These are phyloP conservation scores for Drosophila equinoxialis DNA, from an alignment of 1,140 invertebrate genomes.

Conservation along the genomic window DNA sequence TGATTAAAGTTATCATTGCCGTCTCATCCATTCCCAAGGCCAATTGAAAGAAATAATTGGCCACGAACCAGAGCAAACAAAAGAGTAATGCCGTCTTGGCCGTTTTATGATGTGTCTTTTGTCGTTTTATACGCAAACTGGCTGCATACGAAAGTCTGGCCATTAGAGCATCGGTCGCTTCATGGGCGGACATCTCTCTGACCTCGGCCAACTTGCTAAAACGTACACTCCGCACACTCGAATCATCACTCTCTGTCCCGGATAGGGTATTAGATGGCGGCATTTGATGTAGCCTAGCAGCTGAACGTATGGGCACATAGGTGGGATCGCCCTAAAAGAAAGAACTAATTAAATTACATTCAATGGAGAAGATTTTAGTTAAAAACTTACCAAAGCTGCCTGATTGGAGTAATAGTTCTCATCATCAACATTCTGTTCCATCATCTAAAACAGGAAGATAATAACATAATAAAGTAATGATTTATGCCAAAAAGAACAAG, in stretches of 20 bases:
- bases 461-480: not conserved
- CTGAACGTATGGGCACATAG: constrained; percentile 92
- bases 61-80: constrained; percentile 88
- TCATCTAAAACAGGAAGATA: constrained; percentile 83
- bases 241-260: constrained; percentile 93
- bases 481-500: no score
- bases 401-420: constrained; percentile 86
- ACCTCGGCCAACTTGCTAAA: constrained; percentile 95
- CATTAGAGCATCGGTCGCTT: constrained; percentile 92
- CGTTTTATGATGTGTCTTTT: constrained; percentile 85
- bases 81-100: constrained; percentile 90
- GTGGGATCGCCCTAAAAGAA: constrained; percentile 89
- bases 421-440: constrained; percentile 87
- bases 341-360: not conserved
- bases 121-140: constrained; percentile 86
- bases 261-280: constrained; percentile 86
- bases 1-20: constrained; percentile 91
- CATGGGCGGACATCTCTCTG: constrained; percentile 90
- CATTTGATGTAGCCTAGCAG: constrained; percentile 62
- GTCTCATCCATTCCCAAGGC: constrained; percentile 90
- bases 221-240: constrained; percentile 89
- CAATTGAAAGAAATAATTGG: constrained; percentile 87
- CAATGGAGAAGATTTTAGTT: no score
- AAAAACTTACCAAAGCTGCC: constrained; percentile 50
- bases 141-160: constrained; percentile 93